Base-by-base conservation (phyloP, 2,797 vertebrate species). In the Takifugu rubripes region DNA sequence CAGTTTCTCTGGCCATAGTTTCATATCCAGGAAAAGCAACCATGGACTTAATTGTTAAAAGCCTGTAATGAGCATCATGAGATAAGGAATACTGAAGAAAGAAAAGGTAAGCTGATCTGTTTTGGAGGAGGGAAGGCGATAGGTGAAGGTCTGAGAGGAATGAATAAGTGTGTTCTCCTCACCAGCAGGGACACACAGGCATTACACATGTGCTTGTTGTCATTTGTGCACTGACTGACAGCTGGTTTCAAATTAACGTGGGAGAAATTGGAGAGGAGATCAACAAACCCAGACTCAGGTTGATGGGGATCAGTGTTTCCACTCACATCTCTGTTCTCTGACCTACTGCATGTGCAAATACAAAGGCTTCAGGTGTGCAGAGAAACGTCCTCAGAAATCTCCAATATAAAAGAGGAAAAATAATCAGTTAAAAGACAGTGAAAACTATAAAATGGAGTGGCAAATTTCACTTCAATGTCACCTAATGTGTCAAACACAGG, bases 221-320 rank as follows among this genome's bases (percentile, higher is more conserved):
- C 5, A 40, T 10, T 44, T 73, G 52, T 59, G 52, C 49, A 1
- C 42, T 46, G 81, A 82, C 64, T 75, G 81, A 74, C 75, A 56
- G 63, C 56, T 0, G 81, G 86, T 87, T 82, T 88, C 86, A 81
- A 25, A 80, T 87, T 80, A 82, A 77, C 74, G n/a, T 56, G 50
- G 64, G 57, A 82, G 84, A 78, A 89, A 89, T 82, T 56, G 44
- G 81, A 89, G 81, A 84, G 42, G 45, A 82, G 84, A 83, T 81
- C 74, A 80, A 57, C 61, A 66, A 71, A 83, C 64, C 55, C 25
- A 17, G 78, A 72, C 75, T 87, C 83, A 78, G 71, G 82, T 85
- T 68, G 75, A 83, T 47, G 53, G 49, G 68, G 67, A 21, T 85
- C 84, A 88, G 64, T 87, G 72, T 89, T 89, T 89, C 87, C 87